Evolutionary conservation across 2,888 invertebrate genomes (phyloP), one percentile per base, ranked within the genome.

Genomic region (Hetaerina titia): DNA sequence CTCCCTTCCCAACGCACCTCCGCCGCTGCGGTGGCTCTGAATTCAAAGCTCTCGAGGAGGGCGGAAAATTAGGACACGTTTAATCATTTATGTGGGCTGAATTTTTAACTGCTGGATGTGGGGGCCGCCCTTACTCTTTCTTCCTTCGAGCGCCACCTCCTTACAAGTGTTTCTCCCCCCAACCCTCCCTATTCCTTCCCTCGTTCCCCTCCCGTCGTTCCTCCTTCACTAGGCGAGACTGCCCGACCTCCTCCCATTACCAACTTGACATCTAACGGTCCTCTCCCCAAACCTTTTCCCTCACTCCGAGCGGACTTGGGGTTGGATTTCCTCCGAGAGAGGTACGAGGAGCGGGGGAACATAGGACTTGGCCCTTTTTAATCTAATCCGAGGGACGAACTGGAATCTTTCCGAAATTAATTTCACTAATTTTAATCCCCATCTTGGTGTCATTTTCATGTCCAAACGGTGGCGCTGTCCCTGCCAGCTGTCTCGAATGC

Each of bases 31-130:
- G 89, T 22, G 58, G 89, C 58, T 58, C n/a, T 58, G 89, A 58
- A 89, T 89, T 58, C 56, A 7, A 89, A 89, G 58, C 15, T 89
- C 11, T 22, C 58, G n/a, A 11, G n/a, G 57, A 58, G n/a, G 89
- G 58, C 22, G 19, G 64, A 69, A 31, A 63, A 90, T 63, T 92
- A 58, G 60, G 63, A 63, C 56, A 69, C 45, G 92, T 31, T 69
- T 64, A 64, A 90, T 90, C 90, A 90, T 22, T 90, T 63, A 63
- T 45, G 60, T 25, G 63, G 63, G 63, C 63, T 89, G 89, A 89
- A 89, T 89, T 89, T 64, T 90, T 64, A 90, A 63, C n/a, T 64
- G 19, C n/a, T 9, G 81, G n/a, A 89, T 89, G 89, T 22, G 57
- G 89, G 57, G 31, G n/a, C 19, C n/a, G 88, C 22, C 58, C 22